These are phyloP conservation scores for Paracyclopina nana DNA, from an alignment of 1,140 invertebrate genomes.

Conservation along the genomic window DNA sequence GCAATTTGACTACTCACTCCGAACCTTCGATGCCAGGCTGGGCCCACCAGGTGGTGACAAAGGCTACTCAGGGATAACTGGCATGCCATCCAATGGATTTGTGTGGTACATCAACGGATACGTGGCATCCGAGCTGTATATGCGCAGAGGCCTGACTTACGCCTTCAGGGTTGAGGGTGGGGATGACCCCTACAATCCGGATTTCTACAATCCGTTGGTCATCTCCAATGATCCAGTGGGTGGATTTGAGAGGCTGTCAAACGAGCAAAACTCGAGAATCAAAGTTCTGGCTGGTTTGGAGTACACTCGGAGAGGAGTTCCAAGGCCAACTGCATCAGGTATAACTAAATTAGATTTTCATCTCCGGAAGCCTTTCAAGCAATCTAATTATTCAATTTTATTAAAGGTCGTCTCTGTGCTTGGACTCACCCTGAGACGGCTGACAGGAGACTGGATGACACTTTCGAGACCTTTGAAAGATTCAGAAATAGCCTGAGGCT, in stretches of 20 bases:
- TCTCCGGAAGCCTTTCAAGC: background rate
- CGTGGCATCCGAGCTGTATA: constrained; percentile 61
- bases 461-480: constrained; percentile 53
- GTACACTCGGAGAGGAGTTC: constrained; percentile 43
- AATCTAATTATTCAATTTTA: constrained; percentile 38
- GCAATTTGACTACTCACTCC: constrained; percentile 18
- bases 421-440: constrained; percentile 38
- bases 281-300: constrained; percentile 66
- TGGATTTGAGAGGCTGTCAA: constrained; percentile 49
- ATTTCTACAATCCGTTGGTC: constrained; percentile 75
- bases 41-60: constrained; percentile 53
- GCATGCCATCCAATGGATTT: constrained; percentile 26
- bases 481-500: constrained; percentile 52
- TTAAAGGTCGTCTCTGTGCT: constrained; percentile 53
- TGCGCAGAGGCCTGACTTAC: constrained; percentile 64
- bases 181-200: constrained; percentile 66
- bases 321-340: background rate
- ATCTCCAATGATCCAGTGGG: constrained; percentile 60
- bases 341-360: constrained; percentile 12
- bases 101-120: constrained; percentile 71
- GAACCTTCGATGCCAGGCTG: constrained; percentile 29
- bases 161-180: constrained; percentile 58
- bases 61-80: constrained; percentile 54
- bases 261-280: constrained; percentile 45
- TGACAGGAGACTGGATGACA: constrained; percentile 54